Conservation (phyloP, 2,113 vertebrate species). For the Callithrix jacchus region DNA sequence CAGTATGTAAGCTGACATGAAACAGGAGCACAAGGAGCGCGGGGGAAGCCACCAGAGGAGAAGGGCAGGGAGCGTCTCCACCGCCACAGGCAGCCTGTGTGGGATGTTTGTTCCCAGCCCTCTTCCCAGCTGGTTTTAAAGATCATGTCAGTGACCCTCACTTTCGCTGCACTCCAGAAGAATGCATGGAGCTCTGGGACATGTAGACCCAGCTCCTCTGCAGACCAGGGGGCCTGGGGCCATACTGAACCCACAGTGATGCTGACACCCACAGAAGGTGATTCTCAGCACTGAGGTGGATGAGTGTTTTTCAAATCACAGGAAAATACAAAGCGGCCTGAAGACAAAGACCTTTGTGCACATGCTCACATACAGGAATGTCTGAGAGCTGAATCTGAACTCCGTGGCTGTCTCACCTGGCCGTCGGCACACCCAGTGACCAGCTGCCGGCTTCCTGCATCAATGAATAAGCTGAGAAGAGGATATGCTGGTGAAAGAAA, state of each 20-base stretch:
- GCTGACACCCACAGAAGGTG: neutral
- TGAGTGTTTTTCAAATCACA: neutral
- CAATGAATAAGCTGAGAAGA: conserved; percentile 86
- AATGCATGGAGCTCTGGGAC: no score
- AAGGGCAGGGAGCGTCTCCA: no score
- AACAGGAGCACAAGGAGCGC: no score
- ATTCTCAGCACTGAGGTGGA: neutral
- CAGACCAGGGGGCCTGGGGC: neutral
- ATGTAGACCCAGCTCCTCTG: neutral
- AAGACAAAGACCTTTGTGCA: neutral
- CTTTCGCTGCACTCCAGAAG: no score
- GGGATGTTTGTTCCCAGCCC: no score
- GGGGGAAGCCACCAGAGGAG: no score
- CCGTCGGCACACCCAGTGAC: conserved; percentile 89
- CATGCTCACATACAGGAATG: fast-evolving
- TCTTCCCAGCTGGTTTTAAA: no score
- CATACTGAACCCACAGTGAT: fast-evolving
- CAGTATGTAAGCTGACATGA: neutral
- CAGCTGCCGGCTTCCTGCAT: conserved; percentile 84
- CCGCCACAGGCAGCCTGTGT: no score
- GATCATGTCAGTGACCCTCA: neutral
- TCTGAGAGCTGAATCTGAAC: fast-evolving
- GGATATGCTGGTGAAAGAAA: conserved; percentile 83
- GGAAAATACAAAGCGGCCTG: fast-evolving
- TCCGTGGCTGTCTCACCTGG: conserved; percentile 80